Conservation (phyloP, 1,140 invertebrate species). For the Lepidotrigona ventralis region DNA sequence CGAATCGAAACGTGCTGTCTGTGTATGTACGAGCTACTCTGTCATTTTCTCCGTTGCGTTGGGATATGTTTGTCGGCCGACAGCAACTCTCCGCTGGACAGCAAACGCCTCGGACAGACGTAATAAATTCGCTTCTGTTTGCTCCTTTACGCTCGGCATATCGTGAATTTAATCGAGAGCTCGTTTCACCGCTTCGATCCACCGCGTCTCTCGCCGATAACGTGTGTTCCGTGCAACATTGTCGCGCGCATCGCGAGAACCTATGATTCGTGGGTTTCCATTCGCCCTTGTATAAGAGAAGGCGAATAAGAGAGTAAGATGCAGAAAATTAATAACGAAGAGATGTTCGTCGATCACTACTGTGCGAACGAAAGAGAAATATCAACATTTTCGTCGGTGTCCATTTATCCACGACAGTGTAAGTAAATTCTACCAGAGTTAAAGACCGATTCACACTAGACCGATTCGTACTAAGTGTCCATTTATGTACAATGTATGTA, state of each 20-base stretch:
- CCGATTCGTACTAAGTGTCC: too few relatives aligned
- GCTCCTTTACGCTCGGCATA: background rate
- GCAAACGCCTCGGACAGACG: background rate
- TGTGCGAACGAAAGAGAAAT: too few relatives aligned
- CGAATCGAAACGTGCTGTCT: background rate
- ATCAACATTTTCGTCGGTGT: too few relatives aligned
- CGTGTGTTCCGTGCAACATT: background rate
- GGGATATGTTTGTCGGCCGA: background rate
- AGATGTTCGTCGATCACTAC: too few relatives aligned
- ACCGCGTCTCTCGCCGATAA: background rate
- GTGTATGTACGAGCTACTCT: background rate
- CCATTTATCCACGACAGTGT: too few relatives aligned
- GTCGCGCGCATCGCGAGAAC: background rate
- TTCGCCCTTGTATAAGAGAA: too few relatives aligned
- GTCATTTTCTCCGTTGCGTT: background rate
- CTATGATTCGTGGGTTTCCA: background rate
- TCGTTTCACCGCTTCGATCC: background rate
- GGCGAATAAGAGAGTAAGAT: too few relatives aligned
- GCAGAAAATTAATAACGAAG: too few relatives aligned
- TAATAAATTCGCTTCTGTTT: conserved; percentile 10
- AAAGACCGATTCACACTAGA: too few relatives aligned
- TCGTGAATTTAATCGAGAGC: conserved; percentile 9
- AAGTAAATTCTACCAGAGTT: too few relatives aligned
- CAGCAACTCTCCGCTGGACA: background rate
- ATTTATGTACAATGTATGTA: too few relatives aligned